Percentiles rank a stretch among this genome's conserved stretches.
phyloP scores from a whole-genome alignment of 2,797 vertebrate species.

The Crenuchus spilurus region DNA sequence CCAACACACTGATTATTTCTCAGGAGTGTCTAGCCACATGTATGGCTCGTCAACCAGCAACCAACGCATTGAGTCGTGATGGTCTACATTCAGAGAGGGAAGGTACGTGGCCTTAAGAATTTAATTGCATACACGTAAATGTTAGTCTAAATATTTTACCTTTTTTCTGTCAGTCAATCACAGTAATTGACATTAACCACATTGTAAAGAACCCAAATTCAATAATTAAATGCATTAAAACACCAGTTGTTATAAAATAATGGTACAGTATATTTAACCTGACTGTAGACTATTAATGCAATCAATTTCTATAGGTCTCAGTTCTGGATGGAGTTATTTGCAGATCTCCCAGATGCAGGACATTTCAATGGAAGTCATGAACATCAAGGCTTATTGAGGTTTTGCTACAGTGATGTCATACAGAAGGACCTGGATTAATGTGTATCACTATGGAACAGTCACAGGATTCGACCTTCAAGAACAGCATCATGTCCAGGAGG shows the following conservation, averaged over 20 bases:
- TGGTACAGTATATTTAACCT: neutral
- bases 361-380: too few species aligned
- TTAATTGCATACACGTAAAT: neutral
- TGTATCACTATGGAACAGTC: too few species aligned
- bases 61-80: slow-evolving; percentile 44
- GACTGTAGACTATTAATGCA: too few species aligned
- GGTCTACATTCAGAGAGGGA: slow-evolving; percentile 48
- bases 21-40: slow-evolving; percentile 34
- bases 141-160: neutral
- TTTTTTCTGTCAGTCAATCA: too few species aligned
- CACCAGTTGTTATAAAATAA: neutral
- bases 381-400: too few species aligned
- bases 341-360: too few species aligned
- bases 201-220: neutral
- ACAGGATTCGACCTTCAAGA: too few species aligned
- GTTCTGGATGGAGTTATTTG: too few species aligned
- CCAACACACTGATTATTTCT: slow-evolving; percentile 45
- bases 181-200: neutral
- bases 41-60: slow-evolving; percentile 43
- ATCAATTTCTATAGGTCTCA: too few species aligned
- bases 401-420: too few species aligned
- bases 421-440: too few species aligned
- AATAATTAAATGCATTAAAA: neutral
- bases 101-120: slow-evolving; percentile 31
- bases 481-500: too few species aligned